These are phyloP conservation scores for Lamellibrachia satsuma DNA, from an alignment of 2,888 invertebrate species.

Conservation along the genomic window DNA sequence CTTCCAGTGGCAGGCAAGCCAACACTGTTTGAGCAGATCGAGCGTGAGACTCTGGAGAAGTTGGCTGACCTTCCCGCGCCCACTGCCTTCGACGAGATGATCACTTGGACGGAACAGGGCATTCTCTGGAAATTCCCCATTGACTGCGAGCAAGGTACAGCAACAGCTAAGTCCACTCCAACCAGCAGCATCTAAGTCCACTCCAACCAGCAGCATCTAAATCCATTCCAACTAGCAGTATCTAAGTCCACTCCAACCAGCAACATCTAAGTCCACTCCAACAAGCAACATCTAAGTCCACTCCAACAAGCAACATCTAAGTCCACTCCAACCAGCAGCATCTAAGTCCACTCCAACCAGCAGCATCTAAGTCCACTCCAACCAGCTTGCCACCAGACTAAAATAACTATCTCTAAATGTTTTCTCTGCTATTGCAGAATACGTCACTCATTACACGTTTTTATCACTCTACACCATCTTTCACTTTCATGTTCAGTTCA, in stretches of 20 bases:
- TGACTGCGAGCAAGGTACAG: conserved; percentile 90
- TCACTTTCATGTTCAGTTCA: too few species aligned
- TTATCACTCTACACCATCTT: too few species aligned
- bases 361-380: neutral
- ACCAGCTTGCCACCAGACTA: too few species aligned
- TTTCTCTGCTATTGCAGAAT: too few species aligned
- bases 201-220: neutral
- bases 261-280: neutral
- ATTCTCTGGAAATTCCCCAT: conserved; percentile 98
- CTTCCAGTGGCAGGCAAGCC: neutral
- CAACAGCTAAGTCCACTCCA: neutral
- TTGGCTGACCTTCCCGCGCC: conserved; percentile 71
- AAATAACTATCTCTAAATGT: too few species aligned
- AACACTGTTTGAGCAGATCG: conserved; percentile 35
- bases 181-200: neutral
- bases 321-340: neutral
- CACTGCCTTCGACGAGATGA: conserved; percentile 93
- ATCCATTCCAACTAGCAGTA: too few species aligned
- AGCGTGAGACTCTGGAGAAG: conserved; percentile 30
- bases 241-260: neutral
- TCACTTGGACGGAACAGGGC: conserved; percentile 90
- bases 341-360: neutral
- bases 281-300: neutral
- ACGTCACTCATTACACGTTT: too few species aligned
- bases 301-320: neutral